phyloP scores from a whole-genome alignment of 2,797 vertebrate species.

The Manis crassicaudata region DNA sequence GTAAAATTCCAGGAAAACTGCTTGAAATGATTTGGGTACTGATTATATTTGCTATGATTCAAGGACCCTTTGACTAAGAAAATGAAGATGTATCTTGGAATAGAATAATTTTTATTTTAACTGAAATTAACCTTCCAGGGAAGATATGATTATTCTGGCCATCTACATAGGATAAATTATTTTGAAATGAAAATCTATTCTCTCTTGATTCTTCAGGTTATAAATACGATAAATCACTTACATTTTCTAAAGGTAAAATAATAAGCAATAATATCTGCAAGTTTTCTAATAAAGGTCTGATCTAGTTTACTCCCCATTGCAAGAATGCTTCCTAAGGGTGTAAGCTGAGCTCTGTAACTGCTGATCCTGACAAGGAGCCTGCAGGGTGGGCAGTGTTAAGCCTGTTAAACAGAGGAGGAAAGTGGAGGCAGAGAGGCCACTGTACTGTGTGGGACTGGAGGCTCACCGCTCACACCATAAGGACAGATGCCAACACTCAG shows the following conservation, averaged over 20 bases:
- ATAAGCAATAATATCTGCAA: background rate
- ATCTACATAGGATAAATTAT: background rate
- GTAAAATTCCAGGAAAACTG: background rate
- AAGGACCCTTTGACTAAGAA: background rate
- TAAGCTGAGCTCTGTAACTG: too few species aligned
- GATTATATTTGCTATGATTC: background rate
- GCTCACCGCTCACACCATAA: background rate
- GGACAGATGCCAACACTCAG: fast-evolving
- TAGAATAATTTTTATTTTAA: background rate
- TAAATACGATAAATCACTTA: background rate
- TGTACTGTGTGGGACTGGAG: background rate
- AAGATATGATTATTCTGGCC: background rate
- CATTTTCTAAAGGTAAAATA: background rate
- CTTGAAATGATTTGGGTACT: background rate
- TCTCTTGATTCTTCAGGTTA: background rate
- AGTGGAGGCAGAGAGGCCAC: background rate
- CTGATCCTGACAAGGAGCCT: background rate
- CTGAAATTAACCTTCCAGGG: background rate
- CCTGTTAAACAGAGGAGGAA: background rate
- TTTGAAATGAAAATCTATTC: background rate
- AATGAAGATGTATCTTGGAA: background rate
- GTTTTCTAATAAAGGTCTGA: background rate
- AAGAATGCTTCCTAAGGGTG: background rate
- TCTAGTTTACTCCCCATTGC: background rate
- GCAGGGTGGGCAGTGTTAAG: background rate